Conservation (phyloP, 2,797 vertebrate species). For the Pachyuromys duprasi region DNA sequence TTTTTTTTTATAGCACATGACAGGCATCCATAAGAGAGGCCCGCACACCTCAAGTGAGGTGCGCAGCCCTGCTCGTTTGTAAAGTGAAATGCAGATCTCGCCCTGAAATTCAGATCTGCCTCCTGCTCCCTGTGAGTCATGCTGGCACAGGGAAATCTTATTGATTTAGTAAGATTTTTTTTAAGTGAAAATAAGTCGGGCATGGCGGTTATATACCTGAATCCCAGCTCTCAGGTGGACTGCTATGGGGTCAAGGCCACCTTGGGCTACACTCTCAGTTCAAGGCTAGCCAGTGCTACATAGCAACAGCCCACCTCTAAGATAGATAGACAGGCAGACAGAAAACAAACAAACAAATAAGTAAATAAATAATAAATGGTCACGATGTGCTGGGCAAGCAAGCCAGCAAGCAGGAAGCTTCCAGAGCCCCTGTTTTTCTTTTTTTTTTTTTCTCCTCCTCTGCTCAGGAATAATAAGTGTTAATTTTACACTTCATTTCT, state of each 20-base stretch:
- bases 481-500: constrained; percentile 91
- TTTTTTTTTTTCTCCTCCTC: background rate
- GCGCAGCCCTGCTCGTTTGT: constrained; percentile 83
- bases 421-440: constrained; percentile 33
- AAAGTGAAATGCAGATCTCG: constrained; percentile 84
- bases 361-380: constrained; percentile 35
- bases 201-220: background rate
- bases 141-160: constrained; percentile 55
- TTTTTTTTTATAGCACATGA: constrained; percentile 59
- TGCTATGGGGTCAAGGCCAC: background rate
- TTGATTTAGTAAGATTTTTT: constrained; percentile 70
- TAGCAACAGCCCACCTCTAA: background rate
- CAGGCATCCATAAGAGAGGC: constrained; percentile 79
- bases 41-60: constrained; percentile 79
- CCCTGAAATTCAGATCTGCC: constrained; percentile 72
- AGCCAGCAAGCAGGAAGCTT: constrained; percentile 69
- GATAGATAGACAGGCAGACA: background rate
- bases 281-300: background rate
- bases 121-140: constrained; percentile 65
- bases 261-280: background rate
- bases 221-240: background rate
- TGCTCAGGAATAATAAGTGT: constrained; percentile 88
- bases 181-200: background rate
- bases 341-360: background rate
- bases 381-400: constrained; percentile 70